Evolutionary conservation across 2,113 vertebrate genomes (phyloP).

Genomic region (Myrmecobius fasciatus): DNA sequence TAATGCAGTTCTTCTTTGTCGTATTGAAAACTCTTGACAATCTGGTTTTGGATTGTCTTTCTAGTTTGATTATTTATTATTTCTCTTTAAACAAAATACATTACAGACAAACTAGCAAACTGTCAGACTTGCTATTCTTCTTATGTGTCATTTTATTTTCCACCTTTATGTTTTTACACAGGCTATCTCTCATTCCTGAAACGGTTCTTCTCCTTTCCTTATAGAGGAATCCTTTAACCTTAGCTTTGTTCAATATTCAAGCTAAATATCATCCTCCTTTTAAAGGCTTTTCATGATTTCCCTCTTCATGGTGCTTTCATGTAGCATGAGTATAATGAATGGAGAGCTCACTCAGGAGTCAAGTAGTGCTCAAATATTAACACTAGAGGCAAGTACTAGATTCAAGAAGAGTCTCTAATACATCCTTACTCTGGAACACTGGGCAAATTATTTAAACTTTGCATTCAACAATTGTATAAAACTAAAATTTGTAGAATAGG

Average conservation of each 20-base stretch:
- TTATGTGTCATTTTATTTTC: background rate
- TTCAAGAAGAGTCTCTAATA: background rate
- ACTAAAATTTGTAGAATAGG: background rate
- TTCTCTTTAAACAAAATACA: background rate
- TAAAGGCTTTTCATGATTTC: background rate
- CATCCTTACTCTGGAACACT: background rate
- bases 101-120: background rate
- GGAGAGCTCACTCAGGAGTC: background rate
- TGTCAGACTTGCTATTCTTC: background rate
- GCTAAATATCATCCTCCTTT: background rate
- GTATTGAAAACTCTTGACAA: background rate
- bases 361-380: background rate
- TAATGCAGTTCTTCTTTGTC: background rate
- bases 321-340: background rate
- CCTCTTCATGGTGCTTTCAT: background rate
- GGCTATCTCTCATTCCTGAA: background rate
- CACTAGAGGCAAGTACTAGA: background rate
- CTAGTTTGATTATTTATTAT: background rate
- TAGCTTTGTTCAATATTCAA: background rate
- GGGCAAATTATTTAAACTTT: background rate
- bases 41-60: background rate
- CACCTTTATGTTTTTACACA: background rate
- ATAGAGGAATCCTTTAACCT: background rate
- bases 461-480: background rate
- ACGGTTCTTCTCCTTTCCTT: background rate